Evolutionary conservation across 2,113 vertebrate species (phyloP).

Genomic region (Stictonetta naevosa): DNA sequence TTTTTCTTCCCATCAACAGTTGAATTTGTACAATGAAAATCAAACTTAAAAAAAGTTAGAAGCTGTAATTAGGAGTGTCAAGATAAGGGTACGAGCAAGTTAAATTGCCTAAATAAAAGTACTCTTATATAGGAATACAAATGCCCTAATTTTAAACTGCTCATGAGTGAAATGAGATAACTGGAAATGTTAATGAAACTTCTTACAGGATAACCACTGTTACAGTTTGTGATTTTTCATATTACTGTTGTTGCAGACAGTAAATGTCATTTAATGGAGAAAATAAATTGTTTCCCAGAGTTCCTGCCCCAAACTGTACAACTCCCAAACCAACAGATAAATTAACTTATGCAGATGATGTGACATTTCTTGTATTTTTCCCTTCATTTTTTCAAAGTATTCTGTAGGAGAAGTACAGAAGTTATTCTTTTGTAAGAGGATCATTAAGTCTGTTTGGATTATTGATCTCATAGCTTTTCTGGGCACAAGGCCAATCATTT

Average conservation of each 20-base stretch:
- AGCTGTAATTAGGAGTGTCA: neutral
- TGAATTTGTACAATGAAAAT: neutral
- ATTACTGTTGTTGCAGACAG: conserved; percentile 34
- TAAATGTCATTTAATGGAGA: conserved; percentile 30
- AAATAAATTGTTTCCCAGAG: neutral
- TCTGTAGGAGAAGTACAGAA: conserved; percentile 34
- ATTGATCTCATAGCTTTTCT: conserved; percentile 63
- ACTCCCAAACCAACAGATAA: conserved; percentile 2
- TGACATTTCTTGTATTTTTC: conserved; percentile 26
- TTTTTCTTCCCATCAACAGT: neutral
- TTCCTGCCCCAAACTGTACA: neutral
- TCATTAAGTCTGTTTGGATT: conserved; percentile 66
- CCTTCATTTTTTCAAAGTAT: neutral
- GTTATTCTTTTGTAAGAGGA: conserved; percentile 44
- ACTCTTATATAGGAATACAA: conserved; percentile 1
- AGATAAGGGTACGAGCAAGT: neutral
- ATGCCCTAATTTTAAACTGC: conserved; percentile 55
- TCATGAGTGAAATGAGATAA: conserved; percentile 72
- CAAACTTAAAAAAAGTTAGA: neutral
- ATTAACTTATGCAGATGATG: conserved; percentile 36
- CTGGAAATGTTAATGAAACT: conserved; percentile 54
- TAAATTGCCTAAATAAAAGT: neutral
- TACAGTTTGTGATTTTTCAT: conserved; percentile 58
- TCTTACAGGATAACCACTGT: conserved; percentile 40
- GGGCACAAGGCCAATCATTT: conserved; percentile 58